A percentile compares a stretch with the other conserved stretches of the same genome.
Evolutionary conservation across 2,113 vertebrate species (phyloP).

Genomic region (Leuciscus idus): DNA sequence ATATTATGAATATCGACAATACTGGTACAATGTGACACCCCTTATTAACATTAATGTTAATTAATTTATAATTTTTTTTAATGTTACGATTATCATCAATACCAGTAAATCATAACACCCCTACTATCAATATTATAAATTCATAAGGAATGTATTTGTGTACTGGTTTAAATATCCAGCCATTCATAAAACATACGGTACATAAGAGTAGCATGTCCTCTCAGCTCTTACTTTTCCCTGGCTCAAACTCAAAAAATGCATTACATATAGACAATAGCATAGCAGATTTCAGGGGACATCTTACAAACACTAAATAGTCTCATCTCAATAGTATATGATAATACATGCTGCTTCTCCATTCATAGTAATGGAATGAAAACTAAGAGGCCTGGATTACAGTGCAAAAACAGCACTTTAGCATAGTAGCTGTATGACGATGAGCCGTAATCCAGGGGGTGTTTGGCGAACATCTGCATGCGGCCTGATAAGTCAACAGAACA

Average conservation of each 20-base stretch:
- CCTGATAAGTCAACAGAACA: constrained; percentile 38
- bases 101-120: too few relatives aligned
- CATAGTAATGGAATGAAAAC: constrained; percentile 51
- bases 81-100: too few relatives aligned
- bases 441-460: constrained; percentile 25
- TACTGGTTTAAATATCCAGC: background rate
- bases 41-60: too few relatives aligned
- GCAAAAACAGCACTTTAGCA: constrained; percentile 41
- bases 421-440: background rate
- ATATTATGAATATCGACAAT: too few relatives aligned
- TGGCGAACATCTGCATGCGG: background rate
- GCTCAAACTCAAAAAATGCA: constrained; percentile 55
- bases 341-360: constrained; percentile 50
- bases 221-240: constrained; percentile 34
- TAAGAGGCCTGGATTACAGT: constrained; percentile 48
- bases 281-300: constrained; percentile 52
- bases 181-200: background rate
- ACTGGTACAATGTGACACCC: too few relatives aligned
- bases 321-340: constrained; percentile 50
- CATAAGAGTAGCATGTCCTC: too few relatives aligned
- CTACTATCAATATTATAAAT: background rate
- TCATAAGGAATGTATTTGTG: background rate
- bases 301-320: constrained; percentile 62
- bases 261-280: constrained; percentile 54
- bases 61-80: too few relatives aligned